Conservation (phyloP, 2,113 vertebrate genomes). For the Speoplatyrhinus poulsoni region DNA sequence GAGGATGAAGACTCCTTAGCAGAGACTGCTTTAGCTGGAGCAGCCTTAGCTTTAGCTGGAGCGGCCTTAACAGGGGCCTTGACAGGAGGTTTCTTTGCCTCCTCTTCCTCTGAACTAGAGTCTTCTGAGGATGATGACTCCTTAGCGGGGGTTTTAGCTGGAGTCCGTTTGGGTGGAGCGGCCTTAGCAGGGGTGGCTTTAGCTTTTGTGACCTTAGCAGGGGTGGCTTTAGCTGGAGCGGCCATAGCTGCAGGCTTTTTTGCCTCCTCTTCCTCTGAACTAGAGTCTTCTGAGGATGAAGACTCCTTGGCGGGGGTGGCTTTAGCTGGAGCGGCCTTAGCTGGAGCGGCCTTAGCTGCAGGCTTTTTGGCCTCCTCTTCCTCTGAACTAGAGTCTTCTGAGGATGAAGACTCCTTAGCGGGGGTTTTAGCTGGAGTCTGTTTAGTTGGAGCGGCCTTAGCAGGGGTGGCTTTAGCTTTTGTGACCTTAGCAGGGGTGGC, state of each 20-base stretch:
- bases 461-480: background rate
- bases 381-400: conserved; percentile 89
- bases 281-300: conserved; percentile 78
- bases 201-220: conserved; percentile 49
- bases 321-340: conserved; percentile 32
- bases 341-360: background rate
- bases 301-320: conserved; percentile 30
- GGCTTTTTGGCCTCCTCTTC: conserved; percentile 75
- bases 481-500: conserved; percentile 30
- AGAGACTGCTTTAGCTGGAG: background rate
- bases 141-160: conserved; percentile 47
- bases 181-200: conserved; percentile 36
- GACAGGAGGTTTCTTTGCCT: conserved; percentile 61
- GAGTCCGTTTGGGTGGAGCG: conserved; percentile 37
- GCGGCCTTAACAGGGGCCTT: conserved; percentile 40
- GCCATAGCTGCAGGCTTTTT: conserved; percentile 63
- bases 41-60: conserved; percentile 40
- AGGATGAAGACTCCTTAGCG: conserved; percentile 27
- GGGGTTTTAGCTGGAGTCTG: background rate
- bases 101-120: conserved; percentile 88
- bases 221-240: conserved; percentile 20
- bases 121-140: conserved; percentile 64
- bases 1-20: conserved; percentile 28
- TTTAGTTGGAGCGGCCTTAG: conserved; percentile 29
- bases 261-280: conserved; percentile 84